Conservation (phyloP, 2,113 vertebrate genomes). For the Hypomesus transpacificus region DNA sequence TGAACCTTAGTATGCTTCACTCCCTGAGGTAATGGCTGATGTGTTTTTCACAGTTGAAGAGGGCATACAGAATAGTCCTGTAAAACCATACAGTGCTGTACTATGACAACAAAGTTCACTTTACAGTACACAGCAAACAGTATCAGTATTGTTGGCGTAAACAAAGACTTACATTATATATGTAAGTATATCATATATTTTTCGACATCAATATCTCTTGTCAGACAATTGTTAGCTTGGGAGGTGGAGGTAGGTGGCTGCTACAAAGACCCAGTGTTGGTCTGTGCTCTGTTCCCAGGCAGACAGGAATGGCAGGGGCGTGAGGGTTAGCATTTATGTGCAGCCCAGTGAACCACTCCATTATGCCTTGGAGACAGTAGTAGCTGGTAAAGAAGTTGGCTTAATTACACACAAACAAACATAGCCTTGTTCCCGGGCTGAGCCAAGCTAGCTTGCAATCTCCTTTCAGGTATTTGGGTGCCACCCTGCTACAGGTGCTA, state of each 20-base stretch:
- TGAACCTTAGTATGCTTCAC: neutral
- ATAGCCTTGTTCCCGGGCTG: slow-evolving; percentile 44
- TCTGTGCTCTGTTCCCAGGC: slow-evolving; percentile 1
- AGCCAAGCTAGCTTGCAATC: slow-evolving; percentile 38
- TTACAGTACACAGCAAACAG: too few species aligned
- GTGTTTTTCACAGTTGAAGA: too few species aligned
- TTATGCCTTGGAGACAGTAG: slow-evolving; percentile 41
- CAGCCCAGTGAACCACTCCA: slow-evolving; percentile 35
- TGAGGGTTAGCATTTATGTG: slow-evolving; percentile 17
- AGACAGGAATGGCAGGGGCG: slow-evolving; percentile 24
- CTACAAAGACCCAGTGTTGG: slow-evolving; percentile 33
- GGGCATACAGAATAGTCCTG: too few species aligned
- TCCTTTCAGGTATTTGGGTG: slow-evolving; percentile 54
- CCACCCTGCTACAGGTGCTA: slow-evolving; percentile 26
- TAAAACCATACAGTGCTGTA: too few species aligned
- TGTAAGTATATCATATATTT: too few species aligned
- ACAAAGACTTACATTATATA: too few species aligned
- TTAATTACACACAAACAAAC: slow-evolving; percentile 47
- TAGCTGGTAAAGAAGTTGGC: slow-evolving; percentile 50
- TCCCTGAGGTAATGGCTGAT: neutral
- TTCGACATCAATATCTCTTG: slow-evolving; percentile 7
- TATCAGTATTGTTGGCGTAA: too few species aligned
- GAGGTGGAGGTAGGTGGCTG: neutral
- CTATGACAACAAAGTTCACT: too few species aligned
- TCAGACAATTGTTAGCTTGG: neutral